A percentile compares a stretch with the other conserved stretches of the same genome.
These are phyloP conservation scores for Pectinophora gossypiella DNA, from an alignment of 1,140 invertebrate species.

Conservation along the genomic window DNA sequence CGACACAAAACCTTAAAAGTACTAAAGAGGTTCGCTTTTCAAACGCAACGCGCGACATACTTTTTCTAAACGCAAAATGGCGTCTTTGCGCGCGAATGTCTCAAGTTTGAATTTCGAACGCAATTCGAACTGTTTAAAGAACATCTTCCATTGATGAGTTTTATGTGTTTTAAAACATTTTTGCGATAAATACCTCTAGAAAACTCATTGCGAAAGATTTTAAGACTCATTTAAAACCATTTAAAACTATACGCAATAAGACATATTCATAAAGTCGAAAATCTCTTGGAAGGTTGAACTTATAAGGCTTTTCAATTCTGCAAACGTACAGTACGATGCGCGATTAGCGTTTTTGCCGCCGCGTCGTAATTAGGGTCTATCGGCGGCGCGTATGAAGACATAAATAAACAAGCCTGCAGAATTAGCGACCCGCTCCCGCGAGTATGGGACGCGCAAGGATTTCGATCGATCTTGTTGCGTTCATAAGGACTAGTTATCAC, in stretches of 20 bases:
- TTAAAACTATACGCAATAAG: neutral
- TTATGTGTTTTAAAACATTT: neutral
- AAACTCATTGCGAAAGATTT: neutral
- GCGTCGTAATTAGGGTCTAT: constrained; percentile 66
- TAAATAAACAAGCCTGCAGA: constrained; percentile 54
- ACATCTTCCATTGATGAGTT: neutral
- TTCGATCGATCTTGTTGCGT: constrained; percentile 37
- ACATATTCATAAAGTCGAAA: neutral
- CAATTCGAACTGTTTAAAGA: neutral
- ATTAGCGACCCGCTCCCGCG: constrained; percentile 33
- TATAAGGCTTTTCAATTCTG: neutral
- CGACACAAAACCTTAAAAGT: neutral
- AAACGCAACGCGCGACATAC: neutral
- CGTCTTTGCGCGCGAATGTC: neutral
- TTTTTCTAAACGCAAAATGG: neutral
- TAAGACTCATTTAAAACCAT: neutral
- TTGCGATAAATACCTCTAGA: neutral
- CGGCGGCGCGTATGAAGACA: constrained; percentile 71
- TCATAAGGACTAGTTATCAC: no score
- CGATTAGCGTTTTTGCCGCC: constrained; percentile 69
- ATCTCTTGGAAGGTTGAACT: neutral
- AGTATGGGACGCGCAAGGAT: constrained; percentile 22
- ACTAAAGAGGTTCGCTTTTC: neutral
- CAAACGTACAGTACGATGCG: constrained; percentile 37
- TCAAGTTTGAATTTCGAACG: neutral